Evolutionary conservation across 2,113 vertebrate species (phyloP), one percentile per base, ranked within the genome.

Genomic region (Tragelaphus buxtoni): DNA sequence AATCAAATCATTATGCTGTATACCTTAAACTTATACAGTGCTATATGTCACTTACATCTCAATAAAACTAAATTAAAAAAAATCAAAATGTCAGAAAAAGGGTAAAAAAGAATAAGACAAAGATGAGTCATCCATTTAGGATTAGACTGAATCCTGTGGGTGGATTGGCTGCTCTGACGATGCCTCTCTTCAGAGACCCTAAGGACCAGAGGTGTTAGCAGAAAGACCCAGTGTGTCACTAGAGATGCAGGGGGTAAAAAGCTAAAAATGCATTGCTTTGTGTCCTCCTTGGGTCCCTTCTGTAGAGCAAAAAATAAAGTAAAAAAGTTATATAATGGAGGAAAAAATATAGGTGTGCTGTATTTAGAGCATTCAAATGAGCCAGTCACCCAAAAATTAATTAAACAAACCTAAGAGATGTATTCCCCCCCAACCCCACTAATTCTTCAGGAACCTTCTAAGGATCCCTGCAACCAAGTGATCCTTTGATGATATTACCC

Each of bases 391-490:
- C 18, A 17, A n/a, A 95, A 97, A 65, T 91, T 92, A 90, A 69
- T 63, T 61, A 79, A 9, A 42, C 61, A 39, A n/a, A 35, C 49
- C n/a, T 77, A 88, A 76, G 55, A 65, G 77, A 74, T 95, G 35
- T 20, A 61, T 10, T 7, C 7, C 14, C 5, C 30, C 24, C 17
- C 91, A 26, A 87, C n/a, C 65, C n/a, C 18, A 0, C 65, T 45
- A 79, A 84, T 81, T 96, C 74, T 90, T 97, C 42, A 72, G 18
- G 79, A 97, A 91, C 35, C 74, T 96, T 90, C 89, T 94, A 95
- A 95, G 69, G 90, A 45, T 90, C 87, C 72, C 82, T 95, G 90
- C 60, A 60, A 83, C 58, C 92, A 87, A 96, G 58, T 65, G 47
- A 80, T 90, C 81, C 84, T 97, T 89, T 87, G 81, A 96, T 92